Evolutionary conservation across 2,888 invertebrate genomes (phyloP).

Genomic region (Nesidiocoris tenuis): DNA sequence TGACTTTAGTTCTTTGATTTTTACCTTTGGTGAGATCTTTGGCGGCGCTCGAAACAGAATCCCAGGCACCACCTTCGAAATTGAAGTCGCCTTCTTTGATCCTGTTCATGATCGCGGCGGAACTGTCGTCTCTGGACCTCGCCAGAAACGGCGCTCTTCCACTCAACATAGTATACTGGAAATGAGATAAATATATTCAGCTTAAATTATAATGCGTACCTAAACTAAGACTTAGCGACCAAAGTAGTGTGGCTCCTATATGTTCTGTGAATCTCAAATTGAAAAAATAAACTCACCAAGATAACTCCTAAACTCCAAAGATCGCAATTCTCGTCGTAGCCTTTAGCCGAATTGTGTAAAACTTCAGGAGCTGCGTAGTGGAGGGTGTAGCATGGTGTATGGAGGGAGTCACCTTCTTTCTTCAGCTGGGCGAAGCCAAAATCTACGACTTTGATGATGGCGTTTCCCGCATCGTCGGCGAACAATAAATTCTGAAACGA

Average conservation of each 20-base stretch:
- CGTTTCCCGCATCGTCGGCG: constrained; percentile 59
- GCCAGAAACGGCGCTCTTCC: constrained; percentile 85
- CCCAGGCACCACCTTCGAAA: constrained; percentile 73
- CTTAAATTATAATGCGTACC: neutral
- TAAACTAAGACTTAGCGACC: neutral
- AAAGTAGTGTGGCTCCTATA: neutral
- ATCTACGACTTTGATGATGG: constrained; percentile 85
- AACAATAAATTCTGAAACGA: constrained; percentile 58
- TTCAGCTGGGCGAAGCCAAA: constrained; percentile 91
- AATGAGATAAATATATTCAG: constrained; percentile 34
- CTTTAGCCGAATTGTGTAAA: constrained; percentile 62
- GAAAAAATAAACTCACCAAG: constrained; percentile 60
- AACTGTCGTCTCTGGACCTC: constrained; percentile 68
- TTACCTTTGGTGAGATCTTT: constrained; percentile 59
- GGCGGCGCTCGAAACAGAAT: constrained; percentile 69
- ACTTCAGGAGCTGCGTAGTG: constrained; percentile 96
- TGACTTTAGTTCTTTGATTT: no score
- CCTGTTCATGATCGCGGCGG: constrained; percentile 72
- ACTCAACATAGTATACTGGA: constrained; percentile 76
- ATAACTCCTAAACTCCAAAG: constrained; percentile 95
- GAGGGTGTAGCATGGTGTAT: constrained; percentile 90
- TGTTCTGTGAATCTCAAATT: neutral
- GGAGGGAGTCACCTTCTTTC: constrained; percentile 62
- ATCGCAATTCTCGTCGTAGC: constrained; percentile 92
- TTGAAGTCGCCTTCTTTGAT: constrained; percentile 78